Base-by-base conservation (phyloP, 2,888 invertebrate genomes). In the Andrena trimmerana region DNA sequence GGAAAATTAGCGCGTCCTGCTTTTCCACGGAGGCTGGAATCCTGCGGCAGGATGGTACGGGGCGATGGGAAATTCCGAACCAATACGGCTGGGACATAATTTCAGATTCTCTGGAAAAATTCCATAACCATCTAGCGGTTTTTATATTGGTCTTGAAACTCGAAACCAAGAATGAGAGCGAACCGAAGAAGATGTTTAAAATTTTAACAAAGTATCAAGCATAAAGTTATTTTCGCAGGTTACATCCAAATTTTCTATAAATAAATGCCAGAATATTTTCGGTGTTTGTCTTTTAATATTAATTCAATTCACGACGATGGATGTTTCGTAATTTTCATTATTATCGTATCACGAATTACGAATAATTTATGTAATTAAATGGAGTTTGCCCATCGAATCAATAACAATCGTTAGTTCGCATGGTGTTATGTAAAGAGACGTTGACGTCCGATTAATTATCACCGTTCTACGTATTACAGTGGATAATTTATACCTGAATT, bases 1-100 rank as follows among this genome's bases (percentile, higher is more conserved):
- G 59, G 59, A 70, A 70, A 70, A 70, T 70, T 70, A 70, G 48
- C 57, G 48, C 57, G 36, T 27, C 42, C n/a, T 59, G 42, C 27
- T 10, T 42, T 10, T 42, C 29, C 29, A 16, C n/a, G 33, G 24
- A 42, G 20, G 36, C 10, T 6, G 16, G 29, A 59, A 69, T 59
- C 36, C 42, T 48, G 42, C 59, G 13, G n/a, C n/a, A 42, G n/a
- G 24, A 7, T 36, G n/a, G 59, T 59, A 59, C 24, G 20, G 10
- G 24, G 8, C 24, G 24, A 27, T 57, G 8, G 20, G 20, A 27
- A 24, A 24, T 57, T 24, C 24, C 24, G 13, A 27, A 24, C 24
- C 57, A 57, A 57, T 24, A 27, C 57, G 27, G 24, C 27, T 57
- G 27, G 8, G 4, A 4, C 57, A 57, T 24, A 57, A 57, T 27